Evolutionary conservation across 2,888 invertebrate genomes (phyloP), one percentile per base, ranked within the genome.

Genomic region (Ennomos erosarius): DNA sequence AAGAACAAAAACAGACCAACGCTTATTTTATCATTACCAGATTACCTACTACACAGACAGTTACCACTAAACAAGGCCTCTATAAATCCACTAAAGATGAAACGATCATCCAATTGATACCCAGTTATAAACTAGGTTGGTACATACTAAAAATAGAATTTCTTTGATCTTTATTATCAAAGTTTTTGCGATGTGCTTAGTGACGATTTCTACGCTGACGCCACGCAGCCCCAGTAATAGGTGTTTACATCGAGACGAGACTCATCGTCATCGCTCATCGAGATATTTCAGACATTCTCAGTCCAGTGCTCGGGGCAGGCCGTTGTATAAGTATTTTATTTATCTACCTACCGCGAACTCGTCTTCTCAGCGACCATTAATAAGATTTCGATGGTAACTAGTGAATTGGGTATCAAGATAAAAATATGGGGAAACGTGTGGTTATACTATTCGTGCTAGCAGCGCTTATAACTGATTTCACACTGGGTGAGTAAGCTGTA

Each of bases 391-490:
- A 38, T 40, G 48, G 51, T 46, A 52, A 52, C 36, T 59, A 57
- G 58, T 71, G 69, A 49, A 33, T 11, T 33, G n/a, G n/a, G n/a
- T n/a, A 12, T 1, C 16, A 11, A 48, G 13, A 33, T 35, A 33
- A 12, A 45, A 60, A 55, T 43, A 64, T 64, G 67, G 36, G 50
- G 40, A 42, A 68, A n/a, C 59, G 50, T 65, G 53, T 26, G 42
- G 44, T 61, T 50, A 11, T 68, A 46, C 11, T 72, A 11, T 69
- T 65, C 65, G 65, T 62, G 40, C 45, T 74, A 56, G 53, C 69
- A 38, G 53, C 69, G 37, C 57, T 70, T 26, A 37, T 69, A 56
- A 35, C 67, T 6, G 57, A 69, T 53, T 56, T 36, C 51, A 55
- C 40, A 55, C 38, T 40, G 35, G 69, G 75, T 75, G 57, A 71